phyloP scores from a whole-genome alignment of 2,888 invertebrate genomes.

The Drosophila kokeensis region DNA sequence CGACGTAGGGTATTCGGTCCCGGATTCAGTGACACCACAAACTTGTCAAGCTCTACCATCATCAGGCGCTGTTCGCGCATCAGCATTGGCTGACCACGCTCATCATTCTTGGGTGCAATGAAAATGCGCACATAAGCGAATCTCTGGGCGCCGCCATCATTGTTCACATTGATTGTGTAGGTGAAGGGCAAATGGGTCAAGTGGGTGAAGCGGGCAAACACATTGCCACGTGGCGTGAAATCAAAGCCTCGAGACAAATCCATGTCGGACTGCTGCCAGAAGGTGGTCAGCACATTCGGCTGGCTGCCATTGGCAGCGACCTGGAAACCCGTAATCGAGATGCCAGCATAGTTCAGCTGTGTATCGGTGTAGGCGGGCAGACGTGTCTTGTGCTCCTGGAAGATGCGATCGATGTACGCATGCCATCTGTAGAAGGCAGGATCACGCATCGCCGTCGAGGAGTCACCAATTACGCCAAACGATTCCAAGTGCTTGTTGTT shows the following conservation, averaged over 20 bases:
- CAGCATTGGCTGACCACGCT: conserved; percentile 87
- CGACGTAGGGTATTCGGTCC: conserved; percentile 89
- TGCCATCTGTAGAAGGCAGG: conserved; percentile 95
- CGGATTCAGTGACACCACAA: conserved; percentile 88
- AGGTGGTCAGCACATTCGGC: conserved; percentile 88
- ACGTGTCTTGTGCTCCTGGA: conserved; percentile 90
- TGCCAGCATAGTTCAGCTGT: conserved; percentile 85
- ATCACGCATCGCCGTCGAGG: conserved; percentile 94
- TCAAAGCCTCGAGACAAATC: conserved; percentile 93
- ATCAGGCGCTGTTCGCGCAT: conserved; percentile 88
- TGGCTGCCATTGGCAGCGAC: conserved; percentile 86
- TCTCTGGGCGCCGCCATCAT: conserved; percentile 85
- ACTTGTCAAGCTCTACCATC: conserved; percentile 90
- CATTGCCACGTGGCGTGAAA: conserved; percentile 91
- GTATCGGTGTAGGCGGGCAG: conserved; percentile 88
- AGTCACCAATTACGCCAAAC: conserved; percentile 93
- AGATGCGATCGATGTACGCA: conserved; percentile 91
- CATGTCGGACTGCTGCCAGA: conserved; percentile 92
- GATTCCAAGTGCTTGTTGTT: conserved; percentile 90
- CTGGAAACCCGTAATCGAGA: conserved; percentile 87
- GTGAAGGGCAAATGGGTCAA: conserved; percentile 90
- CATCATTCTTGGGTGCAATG: conserved; percentile 88
- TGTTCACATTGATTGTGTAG: conserved; percentile 89
- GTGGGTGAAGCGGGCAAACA: conserved; percentile 90
- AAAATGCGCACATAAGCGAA: conserved; percentile 89